Evolutionary conservation across 2,797 vertebrate species (phyloP).

Genomic region (Myripristis jacobus): DNA sequence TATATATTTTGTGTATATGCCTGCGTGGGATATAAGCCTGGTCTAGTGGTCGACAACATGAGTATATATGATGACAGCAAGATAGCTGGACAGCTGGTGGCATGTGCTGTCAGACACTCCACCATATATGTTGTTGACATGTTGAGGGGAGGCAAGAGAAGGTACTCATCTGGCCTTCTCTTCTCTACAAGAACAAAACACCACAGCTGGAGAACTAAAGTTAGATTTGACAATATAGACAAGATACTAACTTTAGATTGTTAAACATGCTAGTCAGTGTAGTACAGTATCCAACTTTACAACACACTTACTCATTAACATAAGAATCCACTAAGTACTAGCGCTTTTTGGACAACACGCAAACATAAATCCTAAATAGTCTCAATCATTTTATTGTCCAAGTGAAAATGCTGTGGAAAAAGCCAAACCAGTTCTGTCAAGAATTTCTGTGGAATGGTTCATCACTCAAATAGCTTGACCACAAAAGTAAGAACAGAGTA

Average conservation of each 20-base stretch:
- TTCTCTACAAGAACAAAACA: slow-evolving; percentile 28
- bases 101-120: slow-evolving; percentile 42
- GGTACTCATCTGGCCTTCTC: slow-evolving; percentile 43
- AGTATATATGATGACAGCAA: slow-evolving; percentile 70
- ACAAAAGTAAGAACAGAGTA: slow-evolving; percentile 19
- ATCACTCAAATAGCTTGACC: slow-evolving; percentile 4
- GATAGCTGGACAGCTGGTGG: slow-evolving; percentile 73
- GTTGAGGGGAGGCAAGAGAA: slow-evolving; percentile 57
- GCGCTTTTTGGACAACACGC: neutral
- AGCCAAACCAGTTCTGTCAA: slow-evolving; percentile 22
- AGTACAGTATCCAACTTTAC: neutral
- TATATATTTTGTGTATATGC: slow-evolving; percentile 15
- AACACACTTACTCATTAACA: neutral
- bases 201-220: slow-evolving; percentile 5
- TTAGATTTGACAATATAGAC: slow-evolving; percentile 1
- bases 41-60: slow-evolving; percentile 29
- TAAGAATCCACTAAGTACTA: neutral
- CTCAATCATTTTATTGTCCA: neutral
- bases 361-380: neutral
- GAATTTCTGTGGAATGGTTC: slow-evolving; percentile 1
- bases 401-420: slow-evolving; percentile 2
- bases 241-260: slow-evolving; percentile 2
- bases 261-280: neutral
- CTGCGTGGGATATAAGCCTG: slow-evolving; percentile 3
- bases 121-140: slow-evolving; percentile 70